phyloP scores from a whole-genome alignment of 2,113 vertebrate species.

The Apeltes quadracus region DNA sequence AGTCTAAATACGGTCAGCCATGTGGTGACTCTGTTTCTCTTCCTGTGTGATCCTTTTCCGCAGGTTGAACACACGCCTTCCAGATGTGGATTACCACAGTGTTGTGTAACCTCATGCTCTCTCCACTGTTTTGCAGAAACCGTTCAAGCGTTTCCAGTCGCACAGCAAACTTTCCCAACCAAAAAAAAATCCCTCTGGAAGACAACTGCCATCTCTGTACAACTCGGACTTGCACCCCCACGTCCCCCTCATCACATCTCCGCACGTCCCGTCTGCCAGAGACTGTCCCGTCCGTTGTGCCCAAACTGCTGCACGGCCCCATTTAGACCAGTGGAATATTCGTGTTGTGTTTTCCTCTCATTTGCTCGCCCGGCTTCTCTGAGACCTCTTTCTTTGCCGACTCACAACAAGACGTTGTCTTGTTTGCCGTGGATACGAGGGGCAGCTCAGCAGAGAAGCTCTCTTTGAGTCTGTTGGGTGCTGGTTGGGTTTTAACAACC shows the following conservation, averaged over 20 bases:
- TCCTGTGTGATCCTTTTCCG: background rate
- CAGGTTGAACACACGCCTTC: conserved; percentile 23
- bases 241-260: background rate
- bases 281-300: conserved; percentile 48
- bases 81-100: conserved; percentile 31
- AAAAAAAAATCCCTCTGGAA: conserved; percentile 23
- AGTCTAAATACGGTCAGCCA: conserved; percentile 66
- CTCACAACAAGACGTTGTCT: conserved; percentile 50
- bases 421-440: conserved; percentile 67
- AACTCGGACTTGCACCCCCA: conserved; percentile 40
- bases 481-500: conserved; percentile 8
- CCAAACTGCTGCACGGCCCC: conserved; percentile 61
- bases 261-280: conserved; percentile 47
- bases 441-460: conserved; percentile 29
- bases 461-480: background rate
- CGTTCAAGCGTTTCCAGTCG: background rate
- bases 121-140: background rate
- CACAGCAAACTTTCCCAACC: too few relatives aligned
- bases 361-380: conserved; percentile 61
- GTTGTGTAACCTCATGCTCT: conserved; percentile 13
- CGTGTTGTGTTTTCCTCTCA: conserved; percentile 74
- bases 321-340: conserved; percentile 78
- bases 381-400: conserved; percentile 72
- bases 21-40: conserved; percentile 19
- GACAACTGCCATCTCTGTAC: conserved; percentile 80